Evolutionary conservation across 1,140 invertebrate genomes (phyloP), one percentile per base, ranked within the genome.

Genomic region (Scaptomyza hsui): DNA sequence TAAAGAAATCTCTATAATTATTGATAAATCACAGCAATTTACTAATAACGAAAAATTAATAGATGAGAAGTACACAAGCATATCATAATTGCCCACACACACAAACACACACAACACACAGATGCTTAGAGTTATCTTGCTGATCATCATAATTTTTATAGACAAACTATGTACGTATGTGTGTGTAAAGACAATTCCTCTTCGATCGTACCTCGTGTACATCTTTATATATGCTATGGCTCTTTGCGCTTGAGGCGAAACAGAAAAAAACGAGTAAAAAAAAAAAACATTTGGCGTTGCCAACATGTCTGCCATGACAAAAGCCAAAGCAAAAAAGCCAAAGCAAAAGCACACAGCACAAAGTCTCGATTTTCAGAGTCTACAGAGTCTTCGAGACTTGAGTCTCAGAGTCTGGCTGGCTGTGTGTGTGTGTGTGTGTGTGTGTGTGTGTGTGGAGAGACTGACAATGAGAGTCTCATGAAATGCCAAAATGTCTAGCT

Each of bases 401-500:
- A 24, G n/a, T n/a, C n/a, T n/a, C n/a, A n/a, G n/a, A n/a, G 32
- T 55, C 63, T 55, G 56, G 56, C 64, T 37, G 59, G 53, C 26
- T 37, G 61, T 29, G 2, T 29, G 6, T n/a, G n/a, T n/a, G n/a
- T n/a, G n/a, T 29, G 26, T 29, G 6, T 29, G 1, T 29, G 7
- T 29, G 26, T 26, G 24, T 26, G 24, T 26, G 24, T 26, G 3
- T 29, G 6, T 51, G 42, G 49, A 48, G 52, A 75, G 61, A 67
- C 73, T 78, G 83, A 71, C 68, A 80, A 74, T 68, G 78, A 82
- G 78, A 60, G 53, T 45, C 75, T 72, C 75, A 78, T 81, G 81
- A 86, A 86, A 86, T 86, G 81, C 81, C 81, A 86, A 86, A 88
- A 86, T 86, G 81, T 86, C 81, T 86, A 86, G 81, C 81, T 86